Base-by-base conservation (phyloP, 2,888 invertebrate genomes). In the Eristalis pertinax region DNA sequence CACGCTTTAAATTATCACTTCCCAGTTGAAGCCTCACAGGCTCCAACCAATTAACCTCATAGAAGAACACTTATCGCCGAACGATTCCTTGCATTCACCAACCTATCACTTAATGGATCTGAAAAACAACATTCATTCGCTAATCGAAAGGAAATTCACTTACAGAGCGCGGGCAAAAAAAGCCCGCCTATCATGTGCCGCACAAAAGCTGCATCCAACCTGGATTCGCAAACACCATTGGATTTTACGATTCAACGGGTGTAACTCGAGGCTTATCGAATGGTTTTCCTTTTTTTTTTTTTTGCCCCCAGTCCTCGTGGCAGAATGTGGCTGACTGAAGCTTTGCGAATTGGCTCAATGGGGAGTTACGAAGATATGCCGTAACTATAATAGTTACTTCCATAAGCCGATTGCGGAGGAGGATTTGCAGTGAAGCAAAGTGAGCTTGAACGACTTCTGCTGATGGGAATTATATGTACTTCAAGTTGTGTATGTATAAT, bases 61-160 rank as follows among this genome's bases (percentile, higher is more conserved):
- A 43, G 15, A 43, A 43, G 43, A n/a, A 7, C 8, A 50, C 50
- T 50, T 50, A 50, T 50, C 43, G 43, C 38, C 13, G 1, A 13
- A 43, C 7, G 43, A 43, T 43, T 43, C 50, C 50, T 19, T 8
- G 19, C 50, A 50, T 50, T 50, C 50, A n/a, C n/a, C 8, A 19
- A 8, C 19, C 50, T 50, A 19, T 50, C 50, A 50, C 19, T 50
- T 50, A 50, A 50, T 50, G 50, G 50, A 50, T 50, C 50, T 50
- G 50, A 50, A 50, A 50, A 50, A 8, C 50, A 50, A 50, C 50
- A 50, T 50, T 19, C 19, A 8, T 50, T 50, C 60, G 60, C 29
- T 68, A 50, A 68, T 50, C 68, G 50, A 68, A 68, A 68, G 68
- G 68, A 68, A 68, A 68, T 68, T 68, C 50, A 50, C 65, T 41